These are phyloP conservation scores for Pterostichus niger DNA, from an alignment of 2,888 invertebrate genomes.

Conservation along the genomic window DNA sequence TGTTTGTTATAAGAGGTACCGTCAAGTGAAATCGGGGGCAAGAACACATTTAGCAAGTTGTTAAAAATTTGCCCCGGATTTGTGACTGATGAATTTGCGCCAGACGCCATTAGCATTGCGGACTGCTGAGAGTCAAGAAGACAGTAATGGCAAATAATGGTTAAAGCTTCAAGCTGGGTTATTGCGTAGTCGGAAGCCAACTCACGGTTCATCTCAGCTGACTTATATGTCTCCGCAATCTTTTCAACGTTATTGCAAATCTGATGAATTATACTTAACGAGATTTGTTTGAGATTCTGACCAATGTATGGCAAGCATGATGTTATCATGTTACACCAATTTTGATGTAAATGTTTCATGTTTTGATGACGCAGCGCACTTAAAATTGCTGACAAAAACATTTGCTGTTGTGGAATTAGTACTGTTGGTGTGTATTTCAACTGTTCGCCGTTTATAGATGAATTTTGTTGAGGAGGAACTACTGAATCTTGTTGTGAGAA, in stretches of 20 bases:
- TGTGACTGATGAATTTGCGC: conserved; percentile 78
- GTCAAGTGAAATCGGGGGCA: conserved; percentile 80
- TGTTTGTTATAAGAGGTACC: conserved; percentile 74
- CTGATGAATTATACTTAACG: conserved; percentile 88
- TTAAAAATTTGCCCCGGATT: conserved; percentile 87
- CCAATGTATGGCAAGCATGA: conserved; percentile 90
- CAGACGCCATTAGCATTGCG: conserved; percentile 68
- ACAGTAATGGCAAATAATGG: conserved; percentile 89
- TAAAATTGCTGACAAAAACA: conserved; percentile 89
- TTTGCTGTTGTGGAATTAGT: conserved; percentile 88
- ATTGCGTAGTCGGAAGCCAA: conserved; percentile 88
- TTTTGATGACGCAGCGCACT: conserved; percentile 87
- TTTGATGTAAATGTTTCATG: conserved; percentile 86
- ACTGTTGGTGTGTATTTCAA: conserved; percentile 83
- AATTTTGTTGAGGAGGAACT: conserved; percentile 70
- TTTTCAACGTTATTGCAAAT: conserved; percentile 88
- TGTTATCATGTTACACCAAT: conserved; percentile 90
- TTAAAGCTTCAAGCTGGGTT: conserved; percentile 88
- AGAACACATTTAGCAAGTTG: conserved; percentile 90
- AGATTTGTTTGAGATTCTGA: conserved; percentile 86
- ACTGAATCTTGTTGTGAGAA: conserved; percentile 71
- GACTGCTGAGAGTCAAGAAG: conserved; percentile 84
- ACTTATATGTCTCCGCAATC: conserved; percentile 77
- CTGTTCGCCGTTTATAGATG: conserved; percentile 74
- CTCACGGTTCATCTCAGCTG: conserved; percentile 76